Evolutionary conservation across 2,888 invertebrate genomes (phyloP).

Genomic region (Ornithoptera priamus): DNA sequence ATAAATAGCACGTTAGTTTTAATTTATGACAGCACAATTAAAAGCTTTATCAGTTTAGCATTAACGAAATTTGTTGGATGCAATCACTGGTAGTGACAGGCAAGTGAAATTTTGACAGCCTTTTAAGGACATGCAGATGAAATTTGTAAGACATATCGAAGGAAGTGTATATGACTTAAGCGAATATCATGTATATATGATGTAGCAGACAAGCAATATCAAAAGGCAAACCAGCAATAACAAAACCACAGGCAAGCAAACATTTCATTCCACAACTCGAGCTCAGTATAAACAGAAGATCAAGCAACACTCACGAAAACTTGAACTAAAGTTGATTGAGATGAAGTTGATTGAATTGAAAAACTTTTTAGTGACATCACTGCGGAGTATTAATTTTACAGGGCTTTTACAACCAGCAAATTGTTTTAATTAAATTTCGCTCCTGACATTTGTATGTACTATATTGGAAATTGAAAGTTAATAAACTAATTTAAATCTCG

Average conservation of each 20-base stretch:
- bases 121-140: too few species aligned
- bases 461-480: neutral
- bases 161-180: neutral
- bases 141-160: neutral
- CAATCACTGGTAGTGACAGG: too few species aligned
- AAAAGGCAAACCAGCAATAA: constrained; percentile 1
- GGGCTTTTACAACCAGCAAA: neutral
- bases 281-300: constrained; percentile 16
- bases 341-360: constrained; percentile 1
- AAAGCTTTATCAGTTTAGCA: too few species aligned
- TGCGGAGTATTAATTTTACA: constrained; percentile 14
- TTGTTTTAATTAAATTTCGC: constrained; percentile 14
- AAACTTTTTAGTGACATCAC: constrained; percentile 3
- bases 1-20: too few species aligned
- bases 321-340: constrained; percentile 14
- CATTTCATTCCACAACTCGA: constrained; percentile 14
- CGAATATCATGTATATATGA: too few species aligned
- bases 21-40: too few species aligned
- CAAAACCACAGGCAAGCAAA: constrained; percentile 9
- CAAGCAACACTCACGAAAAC: constrained; percentile 13
- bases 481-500: too few species aligned
- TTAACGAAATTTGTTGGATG: too few species aligned
- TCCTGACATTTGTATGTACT: constrained; percentile 7
- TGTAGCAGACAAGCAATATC: neutral
- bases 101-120: too few species aligned